These are phyloP conservation scores for Colostygia pectinataria DNA, from an alignment of 2,888 invertebrate species.

Conservation along the genomic window DNA sequence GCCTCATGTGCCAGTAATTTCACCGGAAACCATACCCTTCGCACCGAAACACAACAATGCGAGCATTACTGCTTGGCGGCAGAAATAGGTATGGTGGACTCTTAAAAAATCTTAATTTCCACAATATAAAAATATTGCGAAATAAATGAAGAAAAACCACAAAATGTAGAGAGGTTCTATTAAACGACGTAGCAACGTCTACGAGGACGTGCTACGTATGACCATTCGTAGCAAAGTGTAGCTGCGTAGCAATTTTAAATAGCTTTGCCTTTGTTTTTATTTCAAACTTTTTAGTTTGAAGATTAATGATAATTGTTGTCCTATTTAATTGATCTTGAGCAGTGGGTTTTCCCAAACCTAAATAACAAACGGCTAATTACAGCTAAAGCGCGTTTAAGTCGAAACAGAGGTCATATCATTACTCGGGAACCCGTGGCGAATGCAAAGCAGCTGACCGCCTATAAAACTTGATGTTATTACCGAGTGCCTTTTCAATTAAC, in stretches of 20 bases:
- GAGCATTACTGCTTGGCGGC: too few relatives aligned
- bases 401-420: slow-evolving; percentile 48
- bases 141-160: too few relatives aligned
- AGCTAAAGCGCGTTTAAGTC: slow-evolving; percentile 9
- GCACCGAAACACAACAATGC: too few relatives aligned
- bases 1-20: too few relatives aligned
- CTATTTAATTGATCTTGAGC: too few relatives aligned
- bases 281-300: not conserved
- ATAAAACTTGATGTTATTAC: slow-evolving; percentile 60
- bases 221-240: slow-evolving; percentile 19
- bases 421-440: slow-evolving; percentile 38
- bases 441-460: slow-evolving; percentile 53
- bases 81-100: too few relatives aligned
- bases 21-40: too few relatives aligned
- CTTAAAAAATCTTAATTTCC: too few relatives aligned
- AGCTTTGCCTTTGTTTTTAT: not conserved
- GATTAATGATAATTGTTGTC: not conserved
- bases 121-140: too few relatives aligned
- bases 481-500: slow-evolving; percentile 62
- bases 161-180: not conserved
- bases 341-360: not conserved
- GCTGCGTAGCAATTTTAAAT: slow-evolving; percentile 13
- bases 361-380: slow-evolving; percentile 14
- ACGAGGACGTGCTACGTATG: slow-evolving; percentile 6
- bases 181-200: not conserved